Conservation (phyloP, 2,797 vertebrate species). For the Otolemur crassicaudatus region DNA sequence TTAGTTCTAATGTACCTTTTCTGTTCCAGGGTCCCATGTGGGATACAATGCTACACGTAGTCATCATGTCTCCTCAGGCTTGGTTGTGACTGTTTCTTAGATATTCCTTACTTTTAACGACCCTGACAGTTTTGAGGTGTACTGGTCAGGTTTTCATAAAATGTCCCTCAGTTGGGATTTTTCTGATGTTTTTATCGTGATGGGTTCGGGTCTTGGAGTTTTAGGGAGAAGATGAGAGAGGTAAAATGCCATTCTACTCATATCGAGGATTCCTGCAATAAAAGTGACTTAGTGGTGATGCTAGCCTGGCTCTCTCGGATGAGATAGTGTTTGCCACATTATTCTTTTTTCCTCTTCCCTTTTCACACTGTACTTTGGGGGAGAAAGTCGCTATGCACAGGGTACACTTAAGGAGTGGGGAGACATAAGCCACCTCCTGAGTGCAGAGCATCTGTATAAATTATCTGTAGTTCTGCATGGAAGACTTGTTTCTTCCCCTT, state of each 20-base stretch:
- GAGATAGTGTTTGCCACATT: neutral
- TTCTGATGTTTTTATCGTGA: neutral
- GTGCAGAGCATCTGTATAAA: neutral
- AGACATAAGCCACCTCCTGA: neutral
- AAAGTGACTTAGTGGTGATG: neutral
- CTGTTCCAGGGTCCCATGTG: neutral
- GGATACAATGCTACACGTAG: neutral
- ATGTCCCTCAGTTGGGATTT: neutral
- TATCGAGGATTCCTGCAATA: too few relatives aligned
- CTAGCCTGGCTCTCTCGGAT: neutral
- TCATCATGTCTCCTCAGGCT: neutral
- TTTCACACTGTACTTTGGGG: neutral
- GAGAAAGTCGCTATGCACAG: neutral
- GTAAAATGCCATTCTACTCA: neutral
- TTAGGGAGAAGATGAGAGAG: neutral
- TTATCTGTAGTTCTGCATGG: neutral
- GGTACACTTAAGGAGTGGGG: neutral
- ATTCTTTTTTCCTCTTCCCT: neutral
- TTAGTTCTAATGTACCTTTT: neutral
- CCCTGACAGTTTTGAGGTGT: neutral
- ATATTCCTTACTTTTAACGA: neutral
- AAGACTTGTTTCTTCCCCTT: neutral
- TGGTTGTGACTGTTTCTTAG: neutral
- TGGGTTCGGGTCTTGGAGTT: neutral
- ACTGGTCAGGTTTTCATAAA: slow-evolving; percentile 5